These are phyloP conservation scores for Halocynthia aurantium DNA, from an alignment of 23 tunicate species.

Conservation along the genomic window DNA sequence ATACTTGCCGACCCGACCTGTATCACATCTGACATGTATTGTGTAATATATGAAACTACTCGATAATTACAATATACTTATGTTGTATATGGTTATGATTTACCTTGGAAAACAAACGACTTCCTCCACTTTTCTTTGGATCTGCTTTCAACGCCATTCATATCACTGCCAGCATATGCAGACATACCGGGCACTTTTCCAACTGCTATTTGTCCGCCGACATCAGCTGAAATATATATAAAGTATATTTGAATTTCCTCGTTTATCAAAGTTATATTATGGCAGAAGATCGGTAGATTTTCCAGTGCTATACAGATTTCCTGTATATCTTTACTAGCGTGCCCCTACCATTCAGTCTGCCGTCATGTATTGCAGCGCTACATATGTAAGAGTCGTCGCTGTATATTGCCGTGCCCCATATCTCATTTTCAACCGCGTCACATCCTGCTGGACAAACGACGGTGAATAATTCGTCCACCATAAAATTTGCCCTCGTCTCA, in stretches of 20 bases:
- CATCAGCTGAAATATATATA: conserved; percentile 11
- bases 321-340: not conserved
- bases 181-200: conserved; percentile 25
- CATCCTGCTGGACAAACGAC: conserved; percentile 37
- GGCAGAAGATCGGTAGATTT: not conserved
- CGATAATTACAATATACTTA: no score
- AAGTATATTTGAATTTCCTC: not conserved
- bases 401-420: conserved; percentile 24
- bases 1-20: no score
- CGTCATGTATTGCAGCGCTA: conserved; percentile 36
- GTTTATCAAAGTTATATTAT: not conserved
- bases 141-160: conserved; percentile 22
- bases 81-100: no score
- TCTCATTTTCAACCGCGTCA: conserved; percentile 16
- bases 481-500: conserved; percentile 24
- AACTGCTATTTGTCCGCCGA: conserved; percentile 33
- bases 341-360: conserved; percentile 22
- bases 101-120: conserved; percentile 38
- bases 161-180: conserved; percentile 11
- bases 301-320: not conserved
- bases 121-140: conserved; percentile 10
- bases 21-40: not conserved
- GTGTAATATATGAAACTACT: no score
- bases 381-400: conserved; percentile 31
- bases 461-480: conserved; percentile 22